A percentile compares a stretch with the other conserved stretches of the same genome.
These are phyloP conservation scores for Ormyrus rosae DNA, from an alignment of 2,888 invertebrate species.

Conservation along the genomic window DNA sequence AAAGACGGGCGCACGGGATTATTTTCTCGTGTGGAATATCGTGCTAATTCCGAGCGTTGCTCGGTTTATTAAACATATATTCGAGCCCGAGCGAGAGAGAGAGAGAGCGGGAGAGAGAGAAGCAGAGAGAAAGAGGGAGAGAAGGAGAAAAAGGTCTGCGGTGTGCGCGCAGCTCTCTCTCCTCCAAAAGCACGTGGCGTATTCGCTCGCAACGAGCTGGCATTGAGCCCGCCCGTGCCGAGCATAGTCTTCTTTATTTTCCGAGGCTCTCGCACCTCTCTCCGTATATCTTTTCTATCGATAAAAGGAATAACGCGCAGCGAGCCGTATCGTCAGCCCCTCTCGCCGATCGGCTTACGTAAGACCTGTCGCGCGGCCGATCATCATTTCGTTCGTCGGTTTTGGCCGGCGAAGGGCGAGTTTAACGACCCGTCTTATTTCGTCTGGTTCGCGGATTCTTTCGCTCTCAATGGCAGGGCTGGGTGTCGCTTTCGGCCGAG, in stretches of 20 bases:
- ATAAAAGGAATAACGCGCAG: constrained; percentile 25
- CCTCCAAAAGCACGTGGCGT: constrained; percentile 39
- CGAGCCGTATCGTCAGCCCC: constrained; percentile 24
- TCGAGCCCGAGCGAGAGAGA: not conserved
- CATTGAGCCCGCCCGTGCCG: constrained; percentile 24
- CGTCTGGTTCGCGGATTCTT: too few species aligned
- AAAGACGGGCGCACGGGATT: constrained; percentile 23
- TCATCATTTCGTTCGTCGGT: too few species aligned
- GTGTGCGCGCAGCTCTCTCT: not conserved
- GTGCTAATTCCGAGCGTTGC: constrained; percentile 11
- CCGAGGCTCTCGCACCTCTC: not conserved
- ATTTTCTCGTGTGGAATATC: constrained; percentile 7
- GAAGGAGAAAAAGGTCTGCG: too few species aligned
- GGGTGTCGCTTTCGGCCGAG: too few species aligned
- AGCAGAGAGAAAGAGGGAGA: too few species aligned
- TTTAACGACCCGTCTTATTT: too few species aligned
- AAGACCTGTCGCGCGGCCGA: not conserved
- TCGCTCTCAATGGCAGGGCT: too few species aligned
- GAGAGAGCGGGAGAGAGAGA: too few species aligned
- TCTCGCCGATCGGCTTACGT: not conserved
- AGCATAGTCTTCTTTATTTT: too few species aligned
- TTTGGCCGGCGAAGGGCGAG: too few species aligned
- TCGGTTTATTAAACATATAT: constrained; percentile 27
- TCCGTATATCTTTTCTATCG: constrained; percentile 17
- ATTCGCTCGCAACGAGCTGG: constrained; percentile 34